These are phyloP conservation scores for Perizoma affinitatum DNA, from an alignment of 2,888 invertebrate genomes.

Conservation along the genomic window DNA sequence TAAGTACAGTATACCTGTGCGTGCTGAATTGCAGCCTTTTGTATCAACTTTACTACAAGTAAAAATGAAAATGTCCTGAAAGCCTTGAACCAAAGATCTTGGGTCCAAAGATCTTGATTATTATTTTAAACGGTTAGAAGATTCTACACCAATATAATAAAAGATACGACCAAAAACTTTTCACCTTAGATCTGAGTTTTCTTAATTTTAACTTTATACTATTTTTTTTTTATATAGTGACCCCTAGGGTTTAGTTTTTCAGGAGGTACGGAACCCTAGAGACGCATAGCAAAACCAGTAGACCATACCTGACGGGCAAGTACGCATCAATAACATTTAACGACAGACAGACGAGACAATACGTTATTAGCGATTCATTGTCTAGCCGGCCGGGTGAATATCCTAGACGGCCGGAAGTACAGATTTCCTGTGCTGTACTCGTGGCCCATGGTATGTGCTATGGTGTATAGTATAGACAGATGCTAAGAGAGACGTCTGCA, in stretches of 20 bases:
- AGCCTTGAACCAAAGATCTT: too few relatives aligned
- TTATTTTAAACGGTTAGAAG: too few relatives aligned
- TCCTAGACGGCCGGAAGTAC: slow-evolving; percentile 78
- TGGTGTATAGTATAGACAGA: slow-evolving; percentile 17
- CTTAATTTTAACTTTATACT: too few relatives aligned
- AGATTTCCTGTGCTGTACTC: slow-evolving; percentile 75
- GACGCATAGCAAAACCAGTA: slow-evolving; percentile 51
- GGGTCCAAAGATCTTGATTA: too few relatives aligned
- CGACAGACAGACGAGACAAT: slow-evolving; percentile 62
- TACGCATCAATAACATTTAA: slow-evolving; percentile 66
- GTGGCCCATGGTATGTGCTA: slow-evolving; percentile 33
- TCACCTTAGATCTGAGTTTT: too few relatives aligned
- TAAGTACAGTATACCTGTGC: neutral
- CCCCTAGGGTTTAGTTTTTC: neutral
- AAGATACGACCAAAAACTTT: too few relatives aligned
- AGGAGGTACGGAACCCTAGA: slow-evolving; percentile 3
- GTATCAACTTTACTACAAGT: too few relatives aligned
- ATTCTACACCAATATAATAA: too few relatives aligned
- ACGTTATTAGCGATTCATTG: slow-evolving; percentile 70
- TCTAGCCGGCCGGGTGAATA: slow-evolving; percentile 74
- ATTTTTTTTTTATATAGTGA: too few relatives aligned
- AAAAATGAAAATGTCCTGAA: too few relatives aligned
- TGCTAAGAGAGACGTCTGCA: neutral
- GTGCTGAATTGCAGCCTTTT: too few relatives aligned
- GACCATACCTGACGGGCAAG: slow-evolving; percentile 65